Percentiles rank a stretch among this genome's conserved stretches.
Evolutionary conservation across 2,113 vertebrate genomes (phyloP).

Genomic region (Lathamus discolor): DNA sequence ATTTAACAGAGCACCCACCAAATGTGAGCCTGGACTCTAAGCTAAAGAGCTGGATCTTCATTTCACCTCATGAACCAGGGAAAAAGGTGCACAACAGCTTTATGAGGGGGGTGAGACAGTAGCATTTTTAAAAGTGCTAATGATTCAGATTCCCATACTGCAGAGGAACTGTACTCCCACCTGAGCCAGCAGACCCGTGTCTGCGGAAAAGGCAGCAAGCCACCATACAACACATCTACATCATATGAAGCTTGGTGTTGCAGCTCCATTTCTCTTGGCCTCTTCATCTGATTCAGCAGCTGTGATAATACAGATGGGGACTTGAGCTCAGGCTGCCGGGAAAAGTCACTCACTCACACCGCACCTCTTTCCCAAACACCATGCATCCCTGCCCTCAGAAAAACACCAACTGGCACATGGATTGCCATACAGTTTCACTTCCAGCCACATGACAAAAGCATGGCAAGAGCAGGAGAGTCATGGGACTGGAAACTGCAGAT

Average conservation of each 20-base stretch:
- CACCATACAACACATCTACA: too few relatives aligned
- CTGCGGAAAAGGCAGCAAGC: neutral
- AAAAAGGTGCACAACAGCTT: neutral
- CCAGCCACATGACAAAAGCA: neutral
- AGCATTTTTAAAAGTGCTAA: neutral
- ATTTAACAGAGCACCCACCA: neutral
- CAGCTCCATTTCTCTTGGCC: neutral
- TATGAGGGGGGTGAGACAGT: neutral
- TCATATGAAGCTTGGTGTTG: neutral
- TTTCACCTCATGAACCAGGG: neutral
- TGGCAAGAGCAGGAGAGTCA: neutral
- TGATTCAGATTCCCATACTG: neutral
- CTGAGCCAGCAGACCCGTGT: accelerated
- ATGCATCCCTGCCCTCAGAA: neutral
- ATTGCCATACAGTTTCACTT: neutral
- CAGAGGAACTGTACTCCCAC: neutral
- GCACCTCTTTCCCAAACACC: neutral
- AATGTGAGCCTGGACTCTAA: neutral
- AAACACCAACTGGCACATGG: neutral
- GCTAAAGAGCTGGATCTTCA: neutral
- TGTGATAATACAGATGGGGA: neutral
- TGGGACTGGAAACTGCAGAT: neutral
- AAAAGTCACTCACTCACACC: neutral
- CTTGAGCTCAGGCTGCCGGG: neutral
- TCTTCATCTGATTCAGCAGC: neutral